Conservation (phyloP, 2,797 vertebrate species). For the Xenopus petersii region DNA sequence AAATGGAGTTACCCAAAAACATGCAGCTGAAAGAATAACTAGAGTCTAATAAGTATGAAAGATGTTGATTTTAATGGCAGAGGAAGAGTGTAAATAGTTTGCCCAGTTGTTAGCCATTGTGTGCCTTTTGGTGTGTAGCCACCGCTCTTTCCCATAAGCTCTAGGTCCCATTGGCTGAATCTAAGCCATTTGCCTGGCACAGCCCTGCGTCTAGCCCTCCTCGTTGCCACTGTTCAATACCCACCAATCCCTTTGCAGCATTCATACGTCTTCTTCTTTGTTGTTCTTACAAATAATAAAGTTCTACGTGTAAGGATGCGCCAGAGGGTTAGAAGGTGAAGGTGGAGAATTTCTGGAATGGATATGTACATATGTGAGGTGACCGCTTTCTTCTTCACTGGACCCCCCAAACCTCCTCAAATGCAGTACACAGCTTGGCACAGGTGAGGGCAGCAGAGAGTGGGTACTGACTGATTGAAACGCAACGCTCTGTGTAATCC, state of each 20-base stretch:
- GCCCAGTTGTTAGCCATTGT: too few relatives aligned
- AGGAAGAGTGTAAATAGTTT: too few relatives aligned
- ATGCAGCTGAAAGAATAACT: too few relatives aligned
- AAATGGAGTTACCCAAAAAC: too few relatives aligned
- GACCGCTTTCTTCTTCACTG: constrained; percentile 58
- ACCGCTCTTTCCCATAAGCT: too few relatives aligned
- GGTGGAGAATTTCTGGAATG: background rate
- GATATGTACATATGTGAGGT: background rate
- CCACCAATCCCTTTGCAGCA: background rate
- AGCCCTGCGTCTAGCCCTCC: too few relatives aligned
- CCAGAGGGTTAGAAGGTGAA: background rate
- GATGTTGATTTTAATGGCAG: too few relatives aligned
- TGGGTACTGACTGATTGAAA: constrained; percentile 96
- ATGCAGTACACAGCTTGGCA: constrained; percentile 91
- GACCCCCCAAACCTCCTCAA: constrained; percentile 92
- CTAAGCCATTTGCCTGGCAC: too few relatives aligned
- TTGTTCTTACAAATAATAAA: constrained; percentile 7
- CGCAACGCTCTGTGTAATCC: constrained; percentile 87
- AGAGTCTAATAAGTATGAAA: too few relatives aligned
- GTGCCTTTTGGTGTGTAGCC: too few relatives aligned
- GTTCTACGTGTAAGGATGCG: background rate
- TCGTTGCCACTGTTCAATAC: too few relatives aligned
- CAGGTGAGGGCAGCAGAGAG: constrained; percentile 93
- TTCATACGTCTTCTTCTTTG: background rate
- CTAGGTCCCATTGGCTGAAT: too few relatives aligned